Evolutionary conservation across 2,113 vertebrate species (phyloP), one percentile per base, ranked within the genome.

Genomic region (Rhagologus leucostigma): DNA sequence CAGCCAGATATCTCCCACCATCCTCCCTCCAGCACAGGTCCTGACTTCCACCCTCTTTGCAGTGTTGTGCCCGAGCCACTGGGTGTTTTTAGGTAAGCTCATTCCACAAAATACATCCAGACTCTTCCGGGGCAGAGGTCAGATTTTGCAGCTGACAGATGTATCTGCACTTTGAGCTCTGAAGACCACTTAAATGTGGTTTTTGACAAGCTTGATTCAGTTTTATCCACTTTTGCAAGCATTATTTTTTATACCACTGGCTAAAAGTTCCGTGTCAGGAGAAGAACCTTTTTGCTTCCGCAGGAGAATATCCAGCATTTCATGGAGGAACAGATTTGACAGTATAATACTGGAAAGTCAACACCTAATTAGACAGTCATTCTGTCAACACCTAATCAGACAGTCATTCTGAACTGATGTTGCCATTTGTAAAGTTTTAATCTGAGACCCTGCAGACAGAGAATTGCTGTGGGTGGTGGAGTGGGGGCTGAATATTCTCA

Each of bases 321-420:
- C 41, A 46, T 30, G n/a, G 30, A 87, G 63, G 81, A 89, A 80
- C 12, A 75, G 16, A 94, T 89, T 60, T 76, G 69, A 95, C 23
- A 68, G 24, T 29, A 60, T n/a, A 63, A 88, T 30, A 52, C 71
- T 47, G 62, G 41, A 91, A 91, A 92, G 59, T 24, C 2, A 8
- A 68, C 57, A 87, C 49, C 57, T 82, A 63, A 90, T 91, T 87
- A 79, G 74, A 21, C 29, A 63, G 18, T 46, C 68, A 73, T 46
- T 44, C 16, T 63, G 74, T 41, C 2, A 8, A 63, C 60, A 86
- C 52, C 56, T 81, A 63, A 90, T 90, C 90, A 84, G 80, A 29
- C 39, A 63, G 68, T 82, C 74, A 47, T 87, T 87, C 74, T 46
- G 70, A 79, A 79, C 23, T 56, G 70, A 79, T 65, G 46, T 10